Conservation (phyloP, 2,797 vertebrate species). For the Paramormyrops hopkinsi region DNA sequence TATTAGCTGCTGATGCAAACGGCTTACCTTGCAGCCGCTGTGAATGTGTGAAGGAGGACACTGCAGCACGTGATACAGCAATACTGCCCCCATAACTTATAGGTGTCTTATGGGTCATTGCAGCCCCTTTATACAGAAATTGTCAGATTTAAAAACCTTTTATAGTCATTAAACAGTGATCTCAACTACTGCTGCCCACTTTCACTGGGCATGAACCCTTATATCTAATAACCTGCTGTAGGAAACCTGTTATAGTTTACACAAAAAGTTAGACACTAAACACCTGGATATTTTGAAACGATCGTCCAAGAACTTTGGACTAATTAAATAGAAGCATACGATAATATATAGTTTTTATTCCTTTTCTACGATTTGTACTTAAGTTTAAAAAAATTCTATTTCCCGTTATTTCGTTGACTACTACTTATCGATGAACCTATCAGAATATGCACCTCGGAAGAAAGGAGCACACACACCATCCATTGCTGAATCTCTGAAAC, state of each 20-base stretch:
- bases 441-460: neutral
- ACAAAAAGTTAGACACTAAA: neutral
- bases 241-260: neutral
- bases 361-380: neutral
- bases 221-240: neutral
- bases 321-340: neutral
- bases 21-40: neutral
- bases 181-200: neutral
- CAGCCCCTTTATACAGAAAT: neutral
- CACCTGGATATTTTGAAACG: neutral
- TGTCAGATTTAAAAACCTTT: neutral
- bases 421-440: neutral
- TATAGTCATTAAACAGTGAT: neutral
- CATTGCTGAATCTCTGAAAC: slow-evolving; percentile 19
- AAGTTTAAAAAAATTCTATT: neutral
- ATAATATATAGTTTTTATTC: neutral
- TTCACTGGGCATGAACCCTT: neutral
- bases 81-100: neutral
- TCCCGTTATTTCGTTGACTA: neutral
- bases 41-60: neutral
- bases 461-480: neutral
- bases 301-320: neutral
- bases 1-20: neutral
- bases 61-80: neutral
- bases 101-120: neutral